phyloP scores from a whole-genome alignment of 2,888 invertebrate species.

The Lasioglossum pauxillum region DNA sequence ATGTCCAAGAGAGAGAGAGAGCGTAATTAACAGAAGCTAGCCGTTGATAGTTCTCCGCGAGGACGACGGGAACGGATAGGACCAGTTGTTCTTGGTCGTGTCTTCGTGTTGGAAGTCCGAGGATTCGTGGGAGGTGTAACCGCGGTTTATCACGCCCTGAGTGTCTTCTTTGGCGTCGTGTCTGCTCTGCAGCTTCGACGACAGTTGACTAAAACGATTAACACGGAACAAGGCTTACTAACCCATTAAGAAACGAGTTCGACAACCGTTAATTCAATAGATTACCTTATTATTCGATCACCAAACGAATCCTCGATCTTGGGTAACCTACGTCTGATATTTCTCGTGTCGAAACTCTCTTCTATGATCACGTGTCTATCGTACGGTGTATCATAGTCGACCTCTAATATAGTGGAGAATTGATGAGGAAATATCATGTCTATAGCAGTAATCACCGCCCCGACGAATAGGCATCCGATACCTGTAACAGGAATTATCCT shows the following conservation, averaged over 20 bases:
- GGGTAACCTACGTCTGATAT: slow-evolving; percentile 77
- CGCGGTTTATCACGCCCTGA: slow-evolving; percentile 80
- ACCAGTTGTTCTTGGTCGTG: slow-evolving; percentile 79
- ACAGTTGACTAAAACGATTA: slow-evolving; percentile 75
- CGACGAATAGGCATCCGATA: slow-evolving; percentile 91
- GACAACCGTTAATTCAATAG: not conserved
- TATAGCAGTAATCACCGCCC: slow-evolving; percentile 92
- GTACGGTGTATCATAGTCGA: slow-evolving; percentile 97
- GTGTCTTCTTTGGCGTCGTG: slow-evolving; percentile 72
- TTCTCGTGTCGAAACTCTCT: slow-evolving; percentile 90
- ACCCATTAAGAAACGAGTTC: not conserved
- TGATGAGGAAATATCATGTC: slow-evolving; percentile 95
- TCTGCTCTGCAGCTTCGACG: slow-evolving; percentile 77
- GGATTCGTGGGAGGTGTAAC: slow-evolving; percentile 77
- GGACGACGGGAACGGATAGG: slow-evolving; percentile 81
- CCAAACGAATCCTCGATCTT: slow-evolving; percentile 80
- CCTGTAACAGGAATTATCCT: slow-evolving; percentile 85
- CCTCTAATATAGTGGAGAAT: slow-evolving; percentile 95
- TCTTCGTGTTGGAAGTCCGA: slow-evolving; percentile 78
- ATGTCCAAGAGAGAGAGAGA: not conserved
- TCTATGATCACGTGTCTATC: slow-evolving; percentile 96
- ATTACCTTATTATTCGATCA: slow-evolving; percentile 81
- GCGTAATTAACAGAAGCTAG: slow-evolving; percentile 40
- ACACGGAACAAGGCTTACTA: not conserved
- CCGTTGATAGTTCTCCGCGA: slow-evolving; percentile 74